Conservation (phyloP, 2,113 vertebrate genomes). For the Myanophis thanlyinensis region DNA sequence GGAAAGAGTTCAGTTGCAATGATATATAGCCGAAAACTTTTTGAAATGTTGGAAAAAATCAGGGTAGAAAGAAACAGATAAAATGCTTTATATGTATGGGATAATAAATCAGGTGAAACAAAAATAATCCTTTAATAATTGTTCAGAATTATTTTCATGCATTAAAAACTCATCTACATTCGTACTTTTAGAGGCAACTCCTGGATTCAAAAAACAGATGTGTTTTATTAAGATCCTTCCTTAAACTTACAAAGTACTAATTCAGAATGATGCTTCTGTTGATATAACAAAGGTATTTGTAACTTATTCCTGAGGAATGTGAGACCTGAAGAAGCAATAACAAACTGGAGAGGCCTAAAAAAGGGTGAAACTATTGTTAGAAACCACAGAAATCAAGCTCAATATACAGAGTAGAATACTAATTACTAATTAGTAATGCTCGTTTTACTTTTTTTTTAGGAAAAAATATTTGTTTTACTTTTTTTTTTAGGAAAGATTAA, state of each 20-base stretch:
- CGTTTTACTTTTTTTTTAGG: neutral
- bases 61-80: neutral
- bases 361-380: neutral
- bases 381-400: neutral
- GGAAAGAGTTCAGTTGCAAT: neutral
- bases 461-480: too few relatives aligned
- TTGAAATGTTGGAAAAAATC: neutral
- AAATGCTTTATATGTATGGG: neutral
- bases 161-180: neutral
- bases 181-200: neutral
- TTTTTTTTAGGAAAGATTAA: neutral
- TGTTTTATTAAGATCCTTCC: neutral
- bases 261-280: neutral
- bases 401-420: neutral
- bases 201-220: neutral
- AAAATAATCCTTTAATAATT: neutral
- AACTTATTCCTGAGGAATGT: neutral
- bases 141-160: neutral
- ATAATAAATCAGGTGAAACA: neutral
- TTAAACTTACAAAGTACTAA: neutral
- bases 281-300: neutral
- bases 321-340: neutral
- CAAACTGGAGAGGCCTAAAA: neutral
- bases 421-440: neutral
- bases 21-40: neutral